Evolutionary conservation across 2,888 invertebrate species (phyloP), one percentile per base, ranked within the genome.

Genomic region (Dioctria rufipes): DNA sequence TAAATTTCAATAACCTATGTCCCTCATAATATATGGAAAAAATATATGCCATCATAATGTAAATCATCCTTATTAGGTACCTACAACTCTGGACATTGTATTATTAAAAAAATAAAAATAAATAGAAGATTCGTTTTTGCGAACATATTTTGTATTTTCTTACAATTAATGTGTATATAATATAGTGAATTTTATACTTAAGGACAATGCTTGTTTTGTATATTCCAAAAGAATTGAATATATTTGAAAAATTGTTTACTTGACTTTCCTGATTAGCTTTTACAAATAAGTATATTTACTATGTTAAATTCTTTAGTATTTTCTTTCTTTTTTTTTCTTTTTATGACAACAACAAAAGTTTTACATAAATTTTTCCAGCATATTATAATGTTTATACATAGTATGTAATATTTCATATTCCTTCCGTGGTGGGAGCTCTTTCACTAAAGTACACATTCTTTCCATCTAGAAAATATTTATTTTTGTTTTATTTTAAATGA

Each of bases 141-240:
- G 77, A 77, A 77, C 77, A 77, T 77, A 61, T 75, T 77, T 73
- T 77, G 61, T 77, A 61, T 77, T 77, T 77, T 25, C 58, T 42
- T 61, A 61, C 60, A 77, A 60, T 61, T 75, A 60, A 6, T 75
- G 61, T 77, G 61, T 61, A 60, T 75, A 77, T 77, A 77, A 63
- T 63, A 71, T 71, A 46, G 51, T 71, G 71, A 71, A 71, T 71
- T 25, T 71, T 71, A 71, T 71, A 71, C 46, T 71, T 51, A 71
- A 71, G 51, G 51, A 37, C 71, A 54, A 71, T 71, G 71, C 71
- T 51, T 71, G 51, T 51, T 25, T 25, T 71, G 71, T 71, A 51
- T 71, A 58, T 46, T 71, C 51, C 39, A 71, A 71, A 71, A 51
- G 71, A 71, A 71, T 49, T 69, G 4, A 46, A 69, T 43, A 69